Conservation (phyloP, 2,888 invertebrate genomes). For the Acanthacorydalis orientalis region DNA sequence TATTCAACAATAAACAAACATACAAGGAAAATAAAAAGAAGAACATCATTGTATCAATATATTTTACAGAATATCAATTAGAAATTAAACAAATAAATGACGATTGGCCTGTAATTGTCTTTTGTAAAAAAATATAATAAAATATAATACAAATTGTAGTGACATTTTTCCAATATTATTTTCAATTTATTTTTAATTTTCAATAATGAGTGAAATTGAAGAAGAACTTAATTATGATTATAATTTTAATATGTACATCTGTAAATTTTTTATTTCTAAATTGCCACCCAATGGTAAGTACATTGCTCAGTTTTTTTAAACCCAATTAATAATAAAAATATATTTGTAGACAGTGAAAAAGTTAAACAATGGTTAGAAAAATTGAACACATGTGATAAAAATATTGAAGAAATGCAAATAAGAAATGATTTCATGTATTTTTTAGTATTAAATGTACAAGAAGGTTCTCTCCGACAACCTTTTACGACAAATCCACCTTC, state of each 20-base stretch:
- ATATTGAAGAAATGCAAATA: slow-evolving; percentile 31
- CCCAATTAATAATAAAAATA: background rate
- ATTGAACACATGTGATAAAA: slow-evolving; percentile 25
- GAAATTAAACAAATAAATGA: background rate
- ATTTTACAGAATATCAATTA: too few relatives aligned
- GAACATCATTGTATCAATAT: slow-evolving; percentile 12
- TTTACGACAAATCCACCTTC: slow-evolving; percentile 31
- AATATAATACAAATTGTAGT: background rate
- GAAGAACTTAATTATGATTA: slow-evolving; percentile 34
- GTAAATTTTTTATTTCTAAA: slow-evolving; percentile 28
- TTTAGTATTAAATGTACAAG: slow-evolving; percentile 29
- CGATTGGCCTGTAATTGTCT: background rate
- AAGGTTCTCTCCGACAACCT: slow-evolving; percentile 28
- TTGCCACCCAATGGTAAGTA: slow-evolving; percentile 19
- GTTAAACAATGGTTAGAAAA: slow-evolving; percentile 33
- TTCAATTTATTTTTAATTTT: too few relatives aligned
- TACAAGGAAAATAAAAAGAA: slow-evolving; percentile 16
- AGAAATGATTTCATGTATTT: slow-evolving; percentile 36
- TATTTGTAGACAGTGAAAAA: slow-evolving; percentile 25
- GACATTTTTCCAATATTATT: background rate
- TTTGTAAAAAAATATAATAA: background rate
- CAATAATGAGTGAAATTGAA: slow-evolving; percentile 23
- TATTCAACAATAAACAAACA: slow-evolving; percentile 12
- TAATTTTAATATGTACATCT: slow-evolving; percentile 32
- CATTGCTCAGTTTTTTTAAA: background rate